Percentiles rank a stretch among this genome's conserved stretches.
Conservation (phyloP, 2,797 vertebrate species). For the Hippopotamyrus pictus region DNA sequence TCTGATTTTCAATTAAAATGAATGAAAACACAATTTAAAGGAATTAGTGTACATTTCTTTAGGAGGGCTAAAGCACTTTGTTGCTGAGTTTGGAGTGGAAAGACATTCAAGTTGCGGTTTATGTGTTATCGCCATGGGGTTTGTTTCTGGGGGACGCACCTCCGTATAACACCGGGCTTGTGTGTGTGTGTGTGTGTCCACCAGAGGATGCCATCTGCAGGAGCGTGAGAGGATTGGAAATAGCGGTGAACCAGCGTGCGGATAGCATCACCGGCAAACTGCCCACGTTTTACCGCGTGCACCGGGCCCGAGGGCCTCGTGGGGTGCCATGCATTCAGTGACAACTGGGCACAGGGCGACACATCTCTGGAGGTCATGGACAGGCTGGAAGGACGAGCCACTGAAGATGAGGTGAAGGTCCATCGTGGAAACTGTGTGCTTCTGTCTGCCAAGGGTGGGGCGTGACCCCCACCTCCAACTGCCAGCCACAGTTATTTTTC, state of each 20-base stretch:
- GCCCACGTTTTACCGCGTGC: constrained; percentile 78
- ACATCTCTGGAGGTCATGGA: constrained; percentile 77
- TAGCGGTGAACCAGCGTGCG: constrained; percentile 75
- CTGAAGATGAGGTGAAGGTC: constrained; percentile 65
- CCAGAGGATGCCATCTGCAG: constrained; percentile 69
- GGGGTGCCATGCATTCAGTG: constrained; percentile 49
- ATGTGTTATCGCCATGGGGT: not conserved
- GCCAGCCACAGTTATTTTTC: not conserved
- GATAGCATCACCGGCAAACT: constrained; percentile 73
- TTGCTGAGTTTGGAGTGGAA: not conserved
- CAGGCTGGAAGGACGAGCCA: constrained; percentile 71
- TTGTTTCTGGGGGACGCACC: not conserved
- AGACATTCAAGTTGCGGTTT: not conserved
- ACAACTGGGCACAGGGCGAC: constrained; percentile 87
- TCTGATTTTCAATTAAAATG: not conserved
- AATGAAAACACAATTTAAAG: not conserved
- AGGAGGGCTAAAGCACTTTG: not conserved
- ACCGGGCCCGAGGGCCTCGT: constrained; percentile 60
- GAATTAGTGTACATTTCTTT: not conserved
- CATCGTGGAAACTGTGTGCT: too few species aligned
- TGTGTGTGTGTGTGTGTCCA: not conserved
- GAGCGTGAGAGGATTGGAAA: constrained; percentile 71
- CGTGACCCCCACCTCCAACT: not conserved
- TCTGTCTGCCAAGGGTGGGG: not conserved
- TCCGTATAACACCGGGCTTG: not conserved